Base-by-base conservation (phyloP, 1,140 invertebrate species). In the Nylanderia fulva region DNA sequence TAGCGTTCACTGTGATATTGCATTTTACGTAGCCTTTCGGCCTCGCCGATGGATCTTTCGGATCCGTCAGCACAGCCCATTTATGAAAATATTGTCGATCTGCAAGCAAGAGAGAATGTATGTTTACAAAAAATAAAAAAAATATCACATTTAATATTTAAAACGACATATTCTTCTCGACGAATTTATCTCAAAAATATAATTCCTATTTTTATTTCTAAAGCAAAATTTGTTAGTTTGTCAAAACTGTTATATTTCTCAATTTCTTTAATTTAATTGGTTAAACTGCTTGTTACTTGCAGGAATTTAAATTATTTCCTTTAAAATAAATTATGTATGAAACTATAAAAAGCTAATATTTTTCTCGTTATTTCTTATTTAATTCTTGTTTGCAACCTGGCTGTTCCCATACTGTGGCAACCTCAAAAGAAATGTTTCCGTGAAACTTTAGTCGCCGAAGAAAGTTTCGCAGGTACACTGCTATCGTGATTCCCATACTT, bases 41-140 rank as follows among this genome's bases (percentile, higher is more conserved):
- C 3, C 96, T 96, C 9, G 94, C 95, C 2, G 95, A 93, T 2
- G 96, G 94, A 84, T 97, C 96, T 84, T 96, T 96, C 0, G 97
- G 96, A 88, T 97, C 95, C 15, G 94, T 96, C 64, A 98, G 91
- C 91, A 97, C 95, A 0, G 96, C 97, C 97, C 97, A 98, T 94
- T 98, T 98, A 88, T 97, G 96, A 90, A 96, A 97, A 90, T 97
- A 97, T 92, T 97, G 96, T 91, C 97, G 97, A 94, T 97, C 97
- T 98, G 86, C 45, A 11, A 79, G 5, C 3, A 11, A 18, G 7
- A 68, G n/a, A n/a, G n/a, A n/a, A n/a, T n/a, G 39, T 29, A 36
- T 45, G 33, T 52, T 18, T 54, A 1, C 18, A 18, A 33, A 33
- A n/a, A 60, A n/a, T 21, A 3, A 39, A 74, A 21, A 54, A 54